These are phyloP conservation scores for Petrocephalus sullivani DNA, from an alignment of 2,797 vertebrate genomes.

Conservation along the genomic window DNA sequence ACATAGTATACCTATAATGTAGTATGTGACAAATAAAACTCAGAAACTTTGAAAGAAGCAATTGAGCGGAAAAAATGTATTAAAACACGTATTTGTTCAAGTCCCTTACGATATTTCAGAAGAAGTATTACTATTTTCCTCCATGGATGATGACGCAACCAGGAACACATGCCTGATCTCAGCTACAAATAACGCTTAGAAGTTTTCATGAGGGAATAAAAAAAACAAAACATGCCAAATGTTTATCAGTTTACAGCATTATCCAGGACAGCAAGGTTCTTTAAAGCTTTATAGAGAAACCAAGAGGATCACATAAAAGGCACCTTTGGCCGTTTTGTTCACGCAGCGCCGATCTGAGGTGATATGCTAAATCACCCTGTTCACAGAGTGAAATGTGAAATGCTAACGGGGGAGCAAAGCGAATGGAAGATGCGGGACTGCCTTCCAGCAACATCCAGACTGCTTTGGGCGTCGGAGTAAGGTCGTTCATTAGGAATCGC, in stretches of 20 bases:
- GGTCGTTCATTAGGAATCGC: conserved; percentile 47
- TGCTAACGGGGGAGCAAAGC: conserved; percentile 42
- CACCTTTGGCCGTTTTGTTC: conserved; percentile 27
- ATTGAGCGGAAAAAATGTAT: neutral
- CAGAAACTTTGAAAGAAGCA: neutral
- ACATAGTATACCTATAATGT: neutral
- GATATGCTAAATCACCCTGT: conserved; percentile 30
- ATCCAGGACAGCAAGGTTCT: conserved; percentile 18
- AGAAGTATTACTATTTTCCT: conserved; percentile 30
- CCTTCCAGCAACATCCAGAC: conserved; percentile 36
- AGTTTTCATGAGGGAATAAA: conserved; percentile 36
- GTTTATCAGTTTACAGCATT: conserved; percentile 21
- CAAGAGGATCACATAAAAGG: conserved; percentile 29
- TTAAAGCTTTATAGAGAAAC: conserved; percentile 34
- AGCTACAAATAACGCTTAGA: conserved; percentile 40
- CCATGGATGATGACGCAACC: conserved; percentile 32
- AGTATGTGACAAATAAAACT: neutral
- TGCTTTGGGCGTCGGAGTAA: conserved; percentile 20
- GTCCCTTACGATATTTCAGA: conserved; percentile 15
- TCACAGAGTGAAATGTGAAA: conserved; percentile 44
- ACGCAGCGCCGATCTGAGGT: conserved; percentile 29
- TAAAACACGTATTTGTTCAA: neutral
- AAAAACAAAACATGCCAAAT: conserved; percentile 25
- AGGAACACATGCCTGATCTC: conserved; percentile 37
- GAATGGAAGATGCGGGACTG: conserved; percentile 40